phyloP scores from a whole-genome alignment of 2,888 invertebrate genomes.

The Abrostola triplasia region DNA sequence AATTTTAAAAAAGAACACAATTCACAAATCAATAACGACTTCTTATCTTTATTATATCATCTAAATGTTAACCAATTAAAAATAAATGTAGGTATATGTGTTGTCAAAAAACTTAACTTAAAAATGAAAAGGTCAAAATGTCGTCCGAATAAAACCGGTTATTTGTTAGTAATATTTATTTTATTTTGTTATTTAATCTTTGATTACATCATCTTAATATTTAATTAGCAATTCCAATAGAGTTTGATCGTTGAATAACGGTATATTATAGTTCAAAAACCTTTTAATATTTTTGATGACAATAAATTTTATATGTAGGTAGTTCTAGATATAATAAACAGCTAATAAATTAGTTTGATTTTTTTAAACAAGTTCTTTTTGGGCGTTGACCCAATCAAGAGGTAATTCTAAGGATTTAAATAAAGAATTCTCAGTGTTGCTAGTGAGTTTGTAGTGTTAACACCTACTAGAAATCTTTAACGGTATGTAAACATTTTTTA shows the following conservation, averaged over 20 bases:
- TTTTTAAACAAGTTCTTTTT: slow-evolving; percentile 41
- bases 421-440: slow-evolving; percentile 31
- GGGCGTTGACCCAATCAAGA: slow-evolving; percentile 33
- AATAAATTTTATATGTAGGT: slow-evolving; percentile 8
- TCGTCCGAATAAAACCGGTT: background rate
- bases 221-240: background rate
- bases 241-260: slow-evolving; percentile 14
- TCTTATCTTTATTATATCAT: slow-evolving; percentile 1
- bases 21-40: no score
- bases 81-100: background rate
- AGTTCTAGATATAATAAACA: slow-evolving; percentile 13
- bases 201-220: background rate
- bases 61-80: background rate
- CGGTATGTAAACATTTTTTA: background rate
- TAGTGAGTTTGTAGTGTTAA: slow-evolving; percentile 24
- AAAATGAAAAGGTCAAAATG: background rate
- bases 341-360: slow-evolving; percentile 24
- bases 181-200: background rate
- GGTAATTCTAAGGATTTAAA: slow-evolving; percentile 22
- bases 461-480: slow-evolving; percentile 10
- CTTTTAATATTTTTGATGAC: slow-evolving; percentile 16
- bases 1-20: no score
- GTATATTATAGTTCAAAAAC: slow-evolving; percentile 40
- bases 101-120: background rate
- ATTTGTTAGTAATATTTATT: background rate